Percentiles rank a stretch among this genome's conserved stretches.
Evolutionary conservation across 2,888 invertebrate genomes (phyloP).

Genomic region (Aphelenchoides bicaudatus): DNA sequence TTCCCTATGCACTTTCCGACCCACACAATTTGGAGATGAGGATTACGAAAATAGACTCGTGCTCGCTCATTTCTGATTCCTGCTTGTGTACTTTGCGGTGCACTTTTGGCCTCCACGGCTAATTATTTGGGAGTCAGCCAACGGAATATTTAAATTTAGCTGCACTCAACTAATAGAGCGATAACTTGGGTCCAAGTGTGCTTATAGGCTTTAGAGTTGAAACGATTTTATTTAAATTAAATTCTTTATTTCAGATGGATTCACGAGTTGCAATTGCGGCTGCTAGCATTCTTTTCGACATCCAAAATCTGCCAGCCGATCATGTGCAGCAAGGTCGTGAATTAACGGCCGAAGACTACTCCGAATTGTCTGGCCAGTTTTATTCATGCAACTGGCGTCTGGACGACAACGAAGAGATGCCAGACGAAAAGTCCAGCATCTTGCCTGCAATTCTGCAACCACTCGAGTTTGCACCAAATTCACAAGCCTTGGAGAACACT

Average conservation of each 20-base stretch:
- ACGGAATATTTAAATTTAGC: no score
- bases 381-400: slow-evolving; percentile 18
- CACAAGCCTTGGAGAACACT: no score
- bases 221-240: slow-evolving; percentile 16
- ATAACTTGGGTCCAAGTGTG: no score
- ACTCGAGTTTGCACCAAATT: no score
- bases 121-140: no score
- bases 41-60: no score
- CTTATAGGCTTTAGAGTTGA: no score
- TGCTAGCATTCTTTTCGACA: slow-evolving; percentile 57
- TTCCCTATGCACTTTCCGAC: background rate
- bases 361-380: background rate
- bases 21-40: no score
- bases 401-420: slow-evolving; percentile 20
- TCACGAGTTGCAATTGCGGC: slow-evolving; percentile 58
- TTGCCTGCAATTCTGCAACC: slow-evolving; percentile 7
- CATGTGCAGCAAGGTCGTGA: background rate
- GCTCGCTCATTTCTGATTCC: no score
- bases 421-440: slow-evolving; percentile 12
- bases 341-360: slow-evolving; percentile 7
- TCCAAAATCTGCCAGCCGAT: slow-evolving; percentile 37
- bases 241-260: slow-evolving; percentile 55
- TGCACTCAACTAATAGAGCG: no score
- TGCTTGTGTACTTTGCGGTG: no score
- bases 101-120: no score